Percentiles rank a stretch among this genome's conserved stretches.
Evolutionary conservation across 1,140 invertebrate genomes (phyloP).

Genomic region (Drosophila willistoni): DNA sequence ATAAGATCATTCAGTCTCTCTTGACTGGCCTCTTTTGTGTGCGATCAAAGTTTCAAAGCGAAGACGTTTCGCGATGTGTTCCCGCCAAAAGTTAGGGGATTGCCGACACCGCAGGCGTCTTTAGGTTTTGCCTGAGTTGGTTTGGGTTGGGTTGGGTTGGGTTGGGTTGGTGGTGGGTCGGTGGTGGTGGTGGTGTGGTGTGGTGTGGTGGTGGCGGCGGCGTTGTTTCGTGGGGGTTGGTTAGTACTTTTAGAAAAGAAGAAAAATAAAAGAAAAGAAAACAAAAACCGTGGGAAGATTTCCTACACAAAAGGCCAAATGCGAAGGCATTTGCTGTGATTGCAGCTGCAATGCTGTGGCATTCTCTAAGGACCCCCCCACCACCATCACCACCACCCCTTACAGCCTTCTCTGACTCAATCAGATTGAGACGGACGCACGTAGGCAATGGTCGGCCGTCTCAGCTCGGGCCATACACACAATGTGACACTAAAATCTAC

Average conservation of each 20-base stretch:
- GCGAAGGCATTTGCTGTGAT: conserved; percentile 29
- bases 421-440: not conserved
- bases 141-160: conserved; percentile 29
- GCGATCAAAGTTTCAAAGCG: conserved; percentile 34
- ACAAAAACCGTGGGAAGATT: conserved; percentile 79
- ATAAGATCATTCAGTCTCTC: conserved; percentile 32
- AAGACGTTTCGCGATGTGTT: conserved; percentile 62
- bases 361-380: not conserved
- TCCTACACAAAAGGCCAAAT: conserved; percentile 55
- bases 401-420: not conserved
- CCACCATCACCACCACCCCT: not conserved
- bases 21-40: conserved; percentile 53
- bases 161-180: conserved; percentile 65
- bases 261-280: conserved; percentile 11
- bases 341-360: conserved; percentile 61
- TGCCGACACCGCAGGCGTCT: conserved; percentile 51
- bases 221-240: conserved; percentile 38
- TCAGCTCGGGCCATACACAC: not conserved
- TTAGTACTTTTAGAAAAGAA: conserved; percentile 11
- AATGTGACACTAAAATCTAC: conserved; percentile 53
- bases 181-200: conserved; percentile 32
- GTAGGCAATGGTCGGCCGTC: conserved; percentile 3
- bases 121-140: conserved; percentile 6
- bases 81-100: conserved; percentile 82
- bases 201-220: conserved; percentile 43